Base-by-base conservation (phyloP, 1,140 invertebrate genomes). In the Heliconius eleuchia region DNA sequence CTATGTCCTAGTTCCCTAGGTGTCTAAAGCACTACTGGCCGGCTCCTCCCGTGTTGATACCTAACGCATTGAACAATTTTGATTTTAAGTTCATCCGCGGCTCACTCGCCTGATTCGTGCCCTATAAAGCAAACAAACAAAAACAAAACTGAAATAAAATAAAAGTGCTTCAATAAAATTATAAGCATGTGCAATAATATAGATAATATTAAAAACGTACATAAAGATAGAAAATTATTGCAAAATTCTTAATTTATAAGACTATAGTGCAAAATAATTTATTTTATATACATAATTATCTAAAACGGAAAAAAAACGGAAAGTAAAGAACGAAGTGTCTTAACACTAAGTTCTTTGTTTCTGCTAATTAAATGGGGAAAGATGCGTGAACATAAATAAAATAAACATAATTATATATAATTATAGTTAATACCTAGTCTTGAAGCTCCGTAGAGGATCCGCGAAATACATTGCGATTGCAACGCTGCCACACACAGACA, bases 11-110 rank as follows among this genome's bases (percentile, higher is more conserved):
- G 60, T 27, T 30, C 27, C 85, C 87, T 89, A 90, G 82, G 83
- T 50, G 82, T 78, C 81, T 88, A 83, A 72, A 84, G 78, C 73
- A 82, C 90, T 94, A 94, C 86, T 93, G 93, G 87, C 90, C 87
- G 91, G 74, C 90, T 85, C 85, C 92, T 74, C 92, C 90, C 77
- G 92, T 94, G 90, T 95, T 94, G 88, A 95, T 94, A 83, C 94
- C 94, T 91, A 95, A 91, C 85, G 91, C 94, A 91, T 94, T 95
- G 89, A 95, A 95, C 87, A 95, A 86, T 91, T 95, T 95, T 84
- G 94, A 95, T 85, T 95, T 95, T 79, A 95, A 87, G 89, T 95
- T 95, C 89, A 94, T 94, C 82, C 92, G 90, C 75, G 94, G 91
- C 85, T 95, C 94, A 85, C 88, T 93, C 89, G 94, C 89, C 86